These are phyloP conservation scores for Drosophila mojavensis DNA, from an alignment of 1,140 invertebrate species.

Conservation along the genomic window DNA sequence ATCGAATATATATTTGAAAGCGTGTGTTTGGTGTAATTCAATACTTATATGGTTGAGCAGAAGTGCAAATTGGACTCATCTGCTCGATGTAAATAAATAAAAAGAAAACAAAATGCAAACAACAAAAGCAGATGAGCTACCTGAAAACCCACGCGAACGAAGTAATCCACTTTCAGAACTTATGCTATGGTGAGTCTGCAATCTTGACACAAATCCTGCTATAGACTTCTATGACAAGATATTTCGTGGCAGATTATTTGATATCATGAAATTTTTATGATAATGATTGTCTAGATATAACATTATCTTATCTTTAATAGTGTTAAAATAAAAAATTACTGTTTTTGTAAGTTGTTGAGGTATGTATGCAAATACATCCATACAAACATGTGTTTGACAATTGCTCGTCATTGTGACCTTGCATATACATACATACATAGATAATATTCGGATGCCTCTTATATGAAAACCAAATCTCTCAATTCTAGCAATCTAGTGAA, in stretches of 20 bases:
- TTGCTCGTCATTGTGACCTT: neutral
- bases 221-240: constrained; percentile 4
- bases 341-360: constrained; percentile 7
- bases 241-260: neutral
- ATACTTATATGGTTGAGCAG: constrained; percentile 4
- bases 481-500: too few species aligned
- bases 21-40: neutral
- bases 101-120: constrained; percentile 36
- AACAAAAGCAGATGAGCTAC: constrained; percentile 53
- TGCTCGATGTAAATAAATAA: neutral
- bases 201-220: constrained; percentile 4
- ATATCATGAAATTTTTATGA: neutral
- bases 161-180: constrained; percentile 61
- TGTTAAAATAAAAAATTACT: neutral
- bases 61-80: neutral
- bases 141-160: constrained; percentile 64
- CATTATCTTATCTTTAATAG: constrained; percentile 25
- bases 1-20: constrained; percentile 8
- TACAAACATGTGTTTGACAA: neutral
- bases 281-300: constrained; percentile 11
- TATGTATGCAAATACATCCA: neutral
- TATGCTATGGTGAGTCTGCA: constrained; percentile 63
- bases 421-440: neutral
- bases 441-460: neutral
- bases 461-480: too few species aligned